Percentiles rank a stretch among this genome's conserved stretches.
These are phyloP conservation scores for Avahi laniger DNA, from an alignment of 2,797 vertebrate genomes.

Conservation along the genomic window DNA sequence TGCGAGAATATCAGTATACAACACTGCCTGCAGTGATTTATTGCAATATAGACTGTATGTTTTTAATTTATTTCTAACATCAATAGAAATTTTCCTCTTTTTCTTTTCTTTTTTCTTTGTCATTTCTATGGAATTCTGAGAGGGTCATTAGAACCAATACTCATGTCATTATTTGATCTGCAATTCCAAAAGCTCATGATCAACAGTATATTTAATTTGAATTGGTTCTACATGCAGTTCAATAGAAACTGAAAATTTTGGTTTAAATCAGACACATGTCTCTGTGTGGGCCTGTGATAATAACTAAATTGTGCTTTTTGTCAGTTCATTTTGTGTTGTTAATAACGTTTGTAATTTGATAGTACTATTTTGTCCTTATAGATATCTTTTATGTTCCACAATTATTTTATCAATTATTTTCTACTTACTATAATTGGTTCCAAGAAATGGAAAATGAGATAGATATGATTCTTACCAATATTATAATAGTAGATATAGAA, in stretches of 20 bases:
- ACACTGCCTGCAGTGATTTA: neutral
- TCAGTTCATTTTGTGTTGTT: neutral
- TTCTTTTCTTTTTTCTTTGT: neutral
- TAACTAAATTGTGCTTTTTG: neutral
- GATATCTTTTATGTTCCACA: neutral
- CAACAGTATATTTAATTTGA: neutral
- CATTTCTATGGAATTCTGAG: neutral
- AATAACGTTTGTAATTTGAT: neutral
- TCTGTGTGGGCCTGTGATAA: neutral
- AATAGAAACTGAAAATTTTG: neutral
- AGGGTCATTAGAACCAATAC: neutral
- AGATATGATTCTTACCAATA: neutral
- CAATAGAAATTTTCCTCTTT: neutral
- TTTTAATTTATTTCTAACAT: neutral
- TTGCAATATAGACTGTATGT: neutral
- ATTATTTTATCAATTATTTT: neutral
- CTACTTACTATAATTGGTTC: neutral
- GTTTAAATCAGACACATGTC: neutral
- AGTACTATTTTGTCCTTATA: neutral
- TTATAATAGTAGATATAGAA: neutral
- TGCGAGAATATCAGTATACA: neutral
- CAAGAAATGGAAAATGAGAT: neutral
- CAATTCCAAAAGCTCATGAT: neutral
- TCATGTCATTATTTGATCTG: neutral
- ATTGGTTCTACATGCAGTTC: neutral